Base-by-base conservation (phyloP, 1,140 invertebrate genomes). In the Asbolus verrucosus region DNA sequence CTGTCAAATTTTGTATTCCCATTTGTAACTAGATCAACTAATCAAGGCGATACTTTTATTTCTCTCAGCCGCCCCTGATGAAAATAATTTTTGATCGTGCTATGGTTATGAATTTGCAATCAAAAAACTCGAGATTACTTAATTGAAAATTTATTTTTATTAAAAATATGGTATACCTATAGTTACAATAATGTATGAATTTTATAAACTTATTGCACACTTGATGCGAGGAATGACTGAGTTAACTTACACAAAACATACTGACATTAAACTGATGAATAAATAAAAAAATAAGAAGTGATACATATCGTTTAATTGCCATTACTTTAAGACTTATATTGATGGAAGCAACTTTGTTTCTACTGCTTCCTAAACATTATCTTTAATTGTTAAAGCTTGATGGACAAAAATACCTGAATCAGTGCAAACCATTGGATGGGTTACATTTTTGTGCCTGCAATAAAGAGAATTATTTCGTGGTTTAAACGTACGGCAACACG, bases 191-290 rank as follows among this genome's bases (percentile, higher is more conserved):
- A 54, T 18, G 46, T 54, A 54, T 27, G 46, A 54, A 54, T 24
- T 54, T 46, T 54, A 46, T 19, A 27, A 54, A 54, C 21, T 54
- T 54, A 54, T 54, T 54, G 46, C 46, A 54, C 46, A 54, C 46
- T 18, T 24, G 14, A 54, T 54, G 46, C 46, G 46, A 54, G 46
- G 46, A 54, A 54, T 54, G 46, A 54, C 46, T 54, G 8, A 54
- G 46, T 27, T 27, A 54, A 54, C 6, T 36, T 54, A 54, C 46
- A 46, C 18, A 16, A 46, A 46, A 38, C 3, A 14, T 15, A 54
- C 19, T 54, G 19, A 54, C 9, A 11, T 18, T 13, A 54, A 54
- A 54, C 13, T 14, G n/a, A 46, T 46, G 41, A 46, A 46, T 46
- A 46, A 46, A n/a, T 46, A 46, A 46, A 19, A 3, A 18, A 46